These are phyloP conservation scores for Anguilla anguilla DNA, from an alignment of 2,797 vertebrate genomes.

Conservation along the genomic window DNA sequence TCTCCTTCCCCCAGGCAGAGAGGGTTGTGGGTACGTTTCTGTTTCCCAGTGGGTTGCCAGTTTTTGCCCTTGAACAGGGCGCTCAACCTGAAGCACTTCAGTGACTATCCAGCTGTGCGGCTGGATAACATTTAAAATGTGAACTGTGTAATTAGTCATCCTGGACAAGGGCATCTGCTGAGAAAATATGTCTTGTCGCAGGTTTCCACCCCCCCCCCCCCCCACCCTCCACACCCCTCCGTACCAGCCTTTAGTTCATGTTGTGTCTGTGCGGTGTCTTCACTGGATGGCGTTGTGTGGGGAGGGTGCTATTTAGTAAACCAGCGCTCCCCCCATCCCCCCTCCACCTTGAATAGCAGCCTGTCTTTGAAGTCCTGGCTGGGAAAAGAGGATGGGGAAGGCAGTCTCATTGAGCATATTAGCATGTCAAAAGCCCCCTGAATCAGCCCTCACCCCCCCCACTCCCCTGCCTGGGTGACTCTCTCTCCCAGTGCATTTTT, in stretches of 20 bases:
- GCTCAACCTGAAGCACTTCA: neutral
- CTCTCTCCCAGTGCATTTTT: constrained; percentile 40
- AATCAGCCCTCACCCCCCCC: constrained; percentile 58
- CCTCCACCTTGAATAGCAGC: constrained; percentile 69
- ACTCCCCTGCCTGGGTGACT: neutral
- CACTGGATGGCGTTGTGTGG: neutral
- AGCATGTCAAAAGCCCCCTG: constrained; percentile 72
- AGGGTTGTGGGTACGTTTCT: neutral
- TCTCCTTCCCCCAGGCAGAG: neutral
- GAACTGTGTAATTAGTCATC: neutral
- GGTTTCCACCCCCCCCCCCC: neutral
- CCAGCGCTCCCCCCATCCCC: constrained; percentile 59
- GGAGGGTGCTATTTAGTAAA: constrained; percentile 23
- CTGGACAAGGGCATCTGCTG: neutral
- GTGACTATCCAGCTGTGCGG: neutral
- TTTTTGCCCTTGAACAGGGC: neutral
- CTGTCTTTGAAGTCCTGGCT: constrained; percentile 73
- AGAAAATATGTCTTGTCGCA: neutral
- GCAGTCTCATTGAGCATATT: constrained; percentile 62
- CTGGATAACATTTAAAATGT: neutral
- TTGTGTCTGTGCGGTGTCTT: neutral
- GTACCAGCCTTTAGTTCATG: neutral
- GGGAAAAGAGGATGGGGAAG: constrained; percentile 42
- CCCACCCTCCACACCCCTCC: neutral
- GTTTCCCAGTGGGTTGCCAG: neutral